Conservation (phyloP, 2,113 vertebrate genomes). For the Heloderma charlesbogerti region DNA sequence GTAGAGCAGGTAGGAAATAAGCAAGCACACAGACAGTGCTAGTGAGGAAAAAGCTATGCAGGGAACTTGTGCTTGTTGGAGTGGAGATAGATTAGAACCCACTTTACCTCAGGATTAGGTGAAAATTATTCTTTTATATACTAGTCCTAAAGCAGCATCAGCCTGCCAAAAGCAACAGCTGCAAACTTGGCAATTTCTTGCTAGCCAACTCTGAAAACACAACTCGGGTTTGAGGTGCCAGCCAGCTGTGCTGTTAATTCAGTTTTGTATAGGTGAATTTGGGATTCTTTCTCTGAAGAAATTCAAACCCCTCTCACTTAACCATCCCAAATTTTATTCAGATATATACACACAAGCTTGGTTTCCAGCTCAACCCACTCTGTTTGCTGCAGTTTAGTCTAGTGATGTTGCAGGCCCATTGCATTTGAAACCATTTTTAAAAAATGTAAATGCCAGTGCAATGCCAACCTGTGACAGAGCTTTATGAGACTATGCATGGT, state of each 20-base stretch:
- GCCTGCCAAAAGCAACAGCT: neutral
- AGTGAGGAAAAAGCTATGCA: too few species aligned
- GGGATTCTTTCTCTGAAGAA: too few species aligned
- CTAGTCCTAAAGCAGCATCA: neutral
- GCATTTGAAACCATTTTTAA: too few species aligned
- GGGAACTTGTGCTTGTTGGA: neutral
- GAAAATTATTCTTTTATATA: neutral
- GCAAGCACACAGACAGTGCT: neutral
- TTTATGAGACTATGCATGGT: neutral
- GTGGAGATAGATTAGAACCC: neutral
- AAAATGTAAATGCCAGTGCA: too few species aligned
- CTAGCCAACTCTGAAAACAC: neutral
- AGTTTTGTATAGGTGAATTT: too few species aligned
- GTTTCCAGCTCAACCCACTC: too few species aligned
- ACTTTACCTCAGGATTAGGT: neutral
- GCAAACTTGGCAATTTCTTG: neutral
- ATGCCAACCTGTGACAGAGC: too few species aligned
- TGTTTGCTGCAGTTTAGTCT: too few species aligned
- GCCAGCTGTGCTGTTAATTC: neutral
- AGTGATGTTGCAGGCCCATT: too few species aligned
- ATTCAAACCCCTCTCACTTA: too few species aligned
- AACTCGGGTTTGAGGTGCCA: neutral
- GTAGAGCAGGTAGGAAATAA: neutral
- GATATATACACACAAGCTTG: too few species aligned
- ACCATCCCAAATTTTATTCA: too few species aligned